Percentiles rank a stretch among this genome's conserved stretches.
Conservation (phyloP, 1,140 invertebrate species). For the Matsumurasca onukii region DNA sequence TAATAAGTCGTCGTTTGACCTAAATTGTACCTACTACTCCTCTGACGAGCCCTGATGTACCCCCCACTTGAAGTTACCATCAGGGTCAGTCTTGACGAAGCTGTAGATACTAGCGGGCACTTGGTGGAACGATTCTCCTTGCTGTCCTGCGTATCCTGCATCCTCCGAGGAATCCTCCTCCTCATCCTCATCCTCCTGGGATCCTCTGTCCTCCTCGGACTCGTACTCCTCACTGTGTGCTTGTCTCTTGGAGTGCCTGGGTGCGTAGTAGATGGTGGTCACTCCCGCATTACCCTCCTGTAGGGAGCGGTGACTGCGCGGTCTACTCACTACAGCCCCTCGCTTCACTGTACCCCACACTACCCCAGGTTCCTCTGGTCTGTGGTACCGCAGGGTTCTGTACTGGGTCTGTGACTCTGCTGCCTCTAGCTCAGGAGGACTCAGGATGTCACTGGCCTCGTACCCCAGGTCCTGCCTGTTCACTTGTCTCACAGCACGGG, state of each 20-base stretch:
- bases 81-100: slow-evolving; percentile 80
- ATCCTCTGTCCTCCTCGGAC: background rate
- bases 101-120: slow-evolving; percentile 58
- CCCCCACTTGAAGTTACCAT: slow-evolving; percentile 85
- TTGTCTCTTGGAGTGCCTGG: background rate
- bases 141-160: slow-evolving; percentile 27
- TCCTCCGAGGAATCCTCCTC: slow-evolving; percentile 32
- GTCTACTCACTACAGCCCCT: slow-evolving; percentile 1
- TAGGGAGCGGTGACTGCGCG: background rate
- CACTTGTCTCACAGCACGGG: background rate
- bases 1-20: too few relatives aligned
- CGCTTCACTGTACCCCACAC: slow-evolving; percentile 34
- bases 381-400: background rate
- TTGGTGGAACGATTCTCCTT: slow-evolving; percentile 5
- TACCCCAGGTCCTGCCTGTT: slow-evolving; percentile 42
- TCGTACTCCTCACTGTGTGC: background rate
- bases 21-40: slow-evolving; percentile 3
- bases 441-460: slow-evolving; percentile 40
- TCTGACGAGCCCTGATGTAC: slow-evolving; percentile 48
- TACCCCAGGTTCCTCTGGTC: slow-evolving; percentile 10
- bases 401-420: slow-evolving; percentile 1
- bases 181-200: slow-evolving; percentile 17
- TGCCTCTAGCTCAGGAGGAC: slow-evolving; percentile 33
- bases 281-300: slow-evolving; percentile 1
- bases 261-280: background rate